A percentile compares a stretch with the other conserved stretches of the same genome.
Evolutionary conservation across 1,140 invertebrate species (phyloP).

Genomic region (Pseudomyrmex pallidus): DNA sequence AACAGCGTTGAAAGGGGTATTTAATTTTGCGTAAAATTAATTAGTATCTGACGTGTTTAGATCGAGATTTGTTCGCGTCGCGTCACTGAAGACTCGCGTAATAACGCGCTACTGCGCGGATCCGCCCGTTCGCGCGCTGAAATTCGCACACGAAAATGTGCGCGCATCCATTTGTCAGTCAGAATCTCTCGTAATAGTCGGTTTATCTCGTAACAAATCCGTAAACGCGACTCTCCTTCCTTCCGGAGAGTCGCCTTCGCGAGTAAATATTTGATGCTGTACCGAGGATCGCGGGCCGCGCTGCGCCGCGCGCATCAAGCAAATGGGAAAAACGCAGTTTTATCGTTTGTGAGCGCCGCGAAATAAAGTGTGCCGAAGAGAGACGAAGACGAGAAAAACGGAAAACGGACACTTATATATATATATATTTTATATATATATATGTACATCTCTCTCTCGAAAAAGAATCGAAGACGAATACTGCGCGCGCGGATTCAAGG

Average conservation of each 20-base stretch:
- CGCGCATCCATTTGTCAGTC: constrained; percentile 43
- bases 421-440: no score
- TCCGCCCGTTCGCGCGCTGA: no score
- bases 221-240: constrained; percentile 52
- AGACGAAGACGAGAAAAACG: constrained; percentile 20
- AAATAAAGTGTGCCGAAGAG: constrained; percentile 46
- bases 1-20: background rate
- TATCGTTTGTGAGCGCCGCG: constrained; percentile 48
- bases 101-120: no score
- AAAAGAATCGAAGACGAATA: constrained; percentile 56
- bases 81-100: background rate
- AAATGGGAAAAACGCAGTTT: constrained; percentile 50
- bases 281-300: constrained; percentile 26
- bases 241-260: constrained; percentile 19
- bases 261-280: constrained; percentile 52
- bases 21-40: no score
- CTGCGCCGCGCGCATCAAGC: background rate
- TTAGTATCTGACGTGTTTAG: no score
- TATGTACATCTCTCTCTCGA: background rate
- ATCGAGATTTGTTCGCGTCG: background rate
- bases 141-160: background rate
- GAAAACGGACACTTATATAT: background rate
- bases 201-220: constrained; percentile 54
- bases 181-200: constrained; percentile 42
- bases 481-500: constrained; percentile 18